Evolutionary conservation across 2,888 invertebrate genomes (phyloP), one percentile per base, ranked within the genome.

Genomic region (Chromoteleia sp.): DNA sequence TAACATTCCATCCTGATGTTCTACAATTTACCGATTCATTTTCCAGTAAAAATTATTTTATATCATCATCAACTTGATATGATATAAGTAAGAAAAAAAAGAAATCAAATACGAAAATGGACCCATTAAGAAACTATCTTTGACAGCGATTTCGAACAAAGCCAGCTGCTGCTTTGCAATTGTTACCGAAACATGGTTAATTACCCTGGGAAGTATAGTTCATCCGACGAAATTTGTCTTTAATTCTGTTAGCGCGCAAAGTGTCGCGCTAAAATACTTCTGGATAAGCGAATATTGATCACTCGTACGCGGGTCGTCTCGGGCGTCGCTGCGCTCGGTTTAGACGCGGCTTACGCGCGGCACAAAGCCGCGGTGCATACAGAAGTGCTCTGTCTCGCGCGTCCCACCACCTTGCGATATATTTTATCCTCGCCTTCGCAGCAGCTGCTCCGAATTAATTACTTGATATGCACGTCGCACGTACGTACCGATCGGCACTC

Each of bases 221-320:
- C 50, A 41, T 39, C 21, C 6, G 29, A 5, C 17, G 39, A 39
- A 59, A 54, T 63, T 54, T 30, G 17, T 45, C 21, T 54, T 33
- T 45, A 74, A 65, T 65, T 56, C 39, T 12, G 54, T 70, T 58
- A 41, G 14, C 36, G 58, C 33, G 45, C 68, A 41, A 45, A 68
- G 68, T 54, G 56, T 61, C 39, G 54, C 33, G 58, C 41, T 25
- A 33, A 54, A 74, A 74, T 63, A 19, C 17, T 36, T 68, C 25
- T 36, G 30, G 68, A 52, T 68, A 76, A 76, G 76, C 68, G 63
- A 70, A 56, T 70, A 77, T 68, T 36, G 70, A 77, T 77, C 43
- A 56, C 41, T 15, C 19, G 52, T 33, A 52, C 54, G 73, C 73
- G 73, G 41, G 39, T 59, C 25, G 58, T 48, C 56, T 33, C 10